Conservation (phyloP, 2,888 invertebrate genomes). For the Strigamia transsilvanica region DNA sequence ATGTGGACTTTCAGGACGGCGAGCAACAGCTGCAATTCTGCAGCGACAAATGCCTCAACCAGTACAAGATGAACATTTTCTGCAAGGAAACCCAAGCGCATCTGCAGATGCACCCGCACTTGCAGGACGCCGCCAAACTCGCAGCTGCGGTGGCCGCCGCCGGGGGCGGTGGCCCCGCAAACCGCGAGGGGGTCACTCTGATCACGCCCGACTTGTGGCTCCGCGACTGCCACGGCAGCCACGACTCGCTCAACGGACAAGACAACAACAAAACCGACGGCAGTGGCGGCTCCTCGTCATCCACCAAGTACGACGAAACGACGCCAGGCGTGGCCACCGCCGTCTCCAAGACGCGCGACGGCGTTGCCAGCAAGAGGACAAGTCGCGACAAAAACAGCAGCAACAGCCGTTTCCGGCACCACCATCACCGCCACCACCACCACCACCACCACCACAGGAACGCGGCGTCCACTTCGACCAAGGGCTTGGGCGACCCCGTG, state of each 20-base stretch:
- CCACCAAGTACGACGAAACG: neutral
- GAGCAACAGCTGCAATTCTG: slow-evolving; percentile 88
- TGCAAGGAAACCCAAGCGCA: slow-evolving; percentile 93
- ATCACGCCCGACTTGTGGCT: slow-evolving; percentile 94
- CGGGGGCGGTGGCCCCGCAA: slow-evolving; percentile 56
- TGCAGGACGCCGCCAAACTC: slow-evolving; percentile 65
- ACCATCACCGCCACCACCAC: slow-evolving; percentile 53
- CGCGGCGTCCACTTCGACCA: neutral
- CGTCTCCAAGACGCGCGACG: neutral
- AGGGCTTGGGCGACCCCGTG: neutral
- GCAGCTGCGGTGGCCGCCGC: slow-evolving; percentile 54
- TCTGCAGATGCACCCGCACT: slow-evolving; percentile 80
- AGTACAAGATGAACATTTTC: slow-evolving; percentile 97
- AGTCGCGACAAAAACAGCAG: neutral
- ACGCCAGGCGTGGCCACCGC: neutral
- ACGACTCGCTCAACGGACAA: slow-evolving; percentile 53
- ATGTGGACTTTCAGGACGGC: slow-evolving; percentile 90
- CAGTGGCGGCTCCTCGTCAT: neutral
- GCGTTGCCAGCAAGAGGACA: neutral
- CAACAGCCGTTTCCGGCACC: neutral
- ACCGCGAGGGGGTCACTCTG: slow-evolving; percentile 63
- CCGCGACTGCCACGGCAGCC: slow-evolving; percentile 71
- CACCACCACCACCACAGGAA: slow-evolving; percentile 58
- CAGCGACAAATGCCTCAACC: slow-evolving; percentile 91
- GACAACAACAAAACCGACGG: neutral